These are phyloP conservation scores for Drosophila grimshawi DNA, from an alignment of 1,140 invertebrate species.

Conservation along the genomic window DNA sequence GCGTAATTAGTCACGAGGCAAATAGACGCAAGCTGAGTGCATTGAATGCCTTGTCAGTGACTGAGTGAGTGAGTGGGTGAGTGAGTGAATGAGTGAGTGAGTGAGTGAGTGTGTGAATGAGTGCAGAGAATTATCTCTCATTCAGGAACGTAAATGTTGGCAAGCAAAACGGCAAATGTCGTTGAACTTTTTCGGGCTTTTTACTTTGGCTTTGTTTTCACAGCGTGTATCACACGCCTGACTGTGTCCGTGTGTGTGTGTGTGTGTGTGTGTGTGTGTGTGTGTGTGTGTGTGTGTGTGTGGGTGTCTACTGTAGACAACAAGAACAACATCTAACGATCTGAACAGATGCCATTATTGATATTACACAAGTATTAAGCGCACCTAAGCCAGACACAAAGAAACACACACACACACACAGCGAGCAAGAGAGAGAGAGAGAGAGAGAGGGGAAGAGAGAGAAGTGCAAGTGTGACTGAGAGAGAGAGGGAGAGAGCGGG, in stretches of 20 bases:
- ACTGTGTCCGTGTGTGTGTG: background rate
- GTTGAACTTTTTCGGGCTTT: constrained; percentile 38
- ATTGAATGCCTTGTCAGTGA: constrained; percentile 1
- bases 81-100: background rate
- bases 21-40: constrained; percentile 28
- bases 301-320: background rate
- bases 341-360: background rate
- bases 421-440: background rate
- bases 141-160: constrained; percentile 11
- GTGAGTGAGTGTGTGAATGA: background rate
- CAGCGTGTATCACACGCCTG: too few relatives aligned
- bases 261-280: background rate
- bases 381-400: background rate
- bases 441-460: background rate
- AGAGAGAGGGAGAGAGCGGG: background rate
- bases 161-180: constrained; percentile 14
- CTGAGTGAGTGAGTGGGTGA: background rate
- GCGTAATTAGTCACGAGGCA: constrained; percentile 46
- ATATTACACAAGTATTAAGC: background rate
- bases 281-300: background rate
- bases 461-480: too few relatives aligned
- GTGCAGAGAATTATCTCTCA: background rate
- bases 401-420: constrained; percentile 1
- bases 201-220: background rate
- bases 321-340: constrained; percentile 16